Conservation (phyloP, 2,113 vertebrate genomes). For the Ptilorrhoa leucosticta region DNA sequence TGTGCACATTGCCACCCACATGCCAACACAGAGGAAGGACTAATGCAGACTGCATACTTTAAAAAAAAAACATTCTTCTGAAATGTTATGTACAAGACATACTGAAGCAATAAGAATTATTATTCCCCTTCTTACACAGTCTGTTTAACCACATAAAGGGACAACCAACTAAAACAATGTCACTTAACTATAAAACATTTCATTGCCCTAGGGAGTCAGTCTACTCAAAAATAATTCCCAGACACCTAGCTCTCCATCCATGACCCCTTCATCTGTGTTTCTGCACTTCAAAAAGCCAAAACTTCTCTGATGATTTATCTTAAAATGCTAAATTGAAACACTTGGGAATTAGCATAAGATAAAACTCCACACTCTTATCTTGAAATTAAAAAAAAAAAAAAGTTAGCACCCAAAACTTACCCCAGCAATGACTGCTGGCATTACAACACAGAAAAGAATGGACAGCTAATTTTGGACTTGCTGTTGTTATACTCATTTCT, state of each 20-base stretch:
- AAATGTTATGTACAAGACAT: neutral
- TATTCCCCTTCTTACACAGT: neutral
- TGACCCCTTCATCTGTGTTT: neutral
- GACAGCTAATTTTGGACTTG: neutral
- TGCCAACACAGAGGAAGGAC: neutral
- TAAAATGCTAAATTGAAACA: neutral
- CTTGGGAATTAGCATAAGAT: neutral
- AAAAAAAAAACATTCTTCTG: neutral
- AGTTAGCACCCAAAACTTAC: neutral
- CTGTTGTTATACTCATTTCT: neutral
- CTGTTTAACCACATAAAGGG: neutral
- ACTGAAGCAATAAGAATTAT: neutral
- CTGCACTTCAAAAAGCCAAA: conserved; percentile 1
- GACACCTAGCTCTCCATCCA: neutral
- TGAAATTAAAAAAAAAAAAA: neutral
- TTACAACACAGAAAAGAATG: neutral
- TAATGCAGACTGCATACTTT: neutral
- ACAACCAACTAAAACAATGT: neutral
- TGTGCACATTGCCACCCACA: neutral
- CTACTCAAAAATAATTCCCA: neutral
- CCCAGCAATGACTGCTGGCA: neutral
- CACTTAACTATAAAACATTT: neutral
- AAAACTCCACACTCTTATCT: neutral
- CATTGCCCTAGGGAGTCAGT: neutral
- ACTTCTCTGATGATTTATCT: neutral